phyloP scores from a whole-genome alignment of 2,113 vertebrate genomes.

The Oryctolagus cuniculus region DNA sequence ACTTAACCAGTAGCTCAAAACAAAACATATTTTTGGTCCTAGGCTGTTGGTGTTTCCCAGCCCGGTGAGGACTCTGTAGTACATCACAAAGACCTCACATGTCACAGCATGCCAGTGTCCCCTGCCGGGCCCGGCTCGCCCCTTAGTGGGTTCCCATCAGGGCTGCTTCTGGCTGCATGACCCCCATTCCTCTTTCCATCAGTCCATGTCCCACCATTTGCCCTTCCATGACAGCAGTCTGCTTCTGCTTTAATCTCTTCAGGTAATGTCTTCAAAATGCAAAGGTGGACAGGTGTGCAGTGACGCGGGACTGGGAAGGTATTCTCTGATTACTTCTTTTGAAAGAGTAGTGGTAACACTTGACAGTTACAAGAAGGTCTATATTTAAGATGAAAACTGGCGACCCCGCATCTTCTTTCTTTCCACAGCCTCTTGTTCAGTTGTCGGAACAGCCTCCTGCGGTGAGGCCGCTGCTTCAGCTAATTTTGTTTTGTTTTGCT shows the following conservation, averaged over 20 bases:
- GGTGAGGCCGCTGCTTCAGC: conserved; percentile 36
- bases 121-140: not conserved
- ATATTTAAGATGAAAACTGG: conserved; percentile 36
- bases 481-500: conserved; percentile 34
- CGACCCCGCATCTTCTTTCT: not conserved
- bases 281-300: not conserved
- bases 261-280: conserved; percentile 59
- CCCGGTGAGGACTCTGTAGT: not conserved
- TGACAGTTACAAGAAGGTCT: not conserved
- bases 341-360: not conserved
- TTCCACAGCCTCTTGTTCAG: not conserved
- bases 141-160: conserved; percentile 56
- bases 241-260: conserved; percentile 46
- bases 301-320: not conserved
- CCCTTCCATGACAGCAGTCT: not conserved
- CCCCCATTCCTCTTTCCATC: conserved; percentile 50
- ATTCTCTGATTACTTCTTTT: not conserved
- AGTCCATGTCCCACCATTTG: not conserved
- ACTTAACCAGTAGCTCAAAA: not conserved
- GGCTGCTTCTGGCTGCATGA: conserved; percentile 48
- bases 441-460: not conserved
- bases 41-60: conserved; percentile 12
- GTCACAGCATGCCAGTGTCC: conserved; percentile 64
- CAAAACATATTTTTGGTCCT: not conserved
- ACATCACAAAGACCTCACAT: conserved; percentile 73